Percentiles rank a stretch among this genome's conserved stretches.
Evolutionary conservation across 2,888 invertebrate species (phyloP).

Genomic region (Bedellia somnulentella): DNA sequence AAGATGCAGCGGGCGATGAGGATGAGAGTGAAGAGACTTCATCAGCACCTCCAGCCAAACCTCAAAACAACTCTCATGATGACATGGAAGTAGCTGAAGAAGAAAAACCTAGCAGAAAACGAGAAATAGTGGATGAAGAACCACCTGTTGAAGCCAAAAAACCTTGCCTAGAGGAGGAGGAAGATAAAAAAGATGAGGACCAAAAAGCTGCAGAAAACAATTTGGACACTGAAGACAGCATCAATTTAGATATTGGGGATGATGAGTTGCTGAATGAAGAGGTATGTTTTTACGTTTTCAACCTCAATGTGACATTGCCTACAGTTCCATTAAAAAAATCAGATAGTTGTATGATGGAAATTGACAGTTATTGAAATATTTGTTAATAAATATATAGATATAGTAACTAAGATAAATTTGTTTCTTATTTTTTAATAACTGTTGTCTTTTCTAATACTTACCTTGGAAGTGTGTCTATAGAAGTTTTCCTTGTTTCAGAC

Average conservation of each 20-base stretch:
- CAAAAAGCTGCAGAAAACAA: constrained; percentile 54
- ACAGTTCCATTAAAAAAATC: constrained; percentile 19
- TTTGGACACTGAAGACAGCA: constrained; percentile 76
- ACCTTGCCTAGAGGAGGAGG: constrained; percentile 33
- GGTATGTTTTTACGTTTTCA: constrained; percentile 64
- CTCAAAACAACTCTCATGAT: constrained; percentile 13
- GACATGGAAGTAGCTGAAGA: constrained; percentile 34
- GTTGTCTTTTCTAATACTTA: too few species aligned
- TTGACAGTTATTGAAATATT: constrained; percentile 16
- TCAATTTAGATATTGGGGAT: constrained; percentile 79
- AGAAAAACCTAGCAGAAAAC: constrained; percentile 30
- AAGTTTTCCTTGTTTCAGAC: constrained; percentile 38
- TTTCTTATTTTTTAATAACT: too few species aligned
- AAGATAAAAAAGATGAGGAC: constrained; percentile 31
- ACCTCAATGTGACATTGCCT: constrained; percentile 35
- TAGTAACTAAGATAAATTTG: too few species aligned
- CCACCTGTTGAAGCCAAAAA: constrained; percentile 37
- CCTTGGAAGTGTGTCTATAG: too few species aligned
- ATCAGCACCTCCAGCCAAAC: constrained; percentile 10
- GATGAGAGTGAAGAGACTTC: constrained; percentile 22
- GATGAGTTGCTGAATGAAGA: constrained; percentile 80
- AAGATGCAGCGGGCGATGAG: constrained; percentile 46
- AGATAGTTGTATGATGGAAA: constrained; percentile 37
- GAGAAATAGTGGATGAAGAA: constrained; percentile 33
- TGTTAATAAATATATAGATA: background rate